phyloP scores from a whole-genome alignment of 2,113 vertebrate genomes.

The Eleginops maclovinus region DNA sequence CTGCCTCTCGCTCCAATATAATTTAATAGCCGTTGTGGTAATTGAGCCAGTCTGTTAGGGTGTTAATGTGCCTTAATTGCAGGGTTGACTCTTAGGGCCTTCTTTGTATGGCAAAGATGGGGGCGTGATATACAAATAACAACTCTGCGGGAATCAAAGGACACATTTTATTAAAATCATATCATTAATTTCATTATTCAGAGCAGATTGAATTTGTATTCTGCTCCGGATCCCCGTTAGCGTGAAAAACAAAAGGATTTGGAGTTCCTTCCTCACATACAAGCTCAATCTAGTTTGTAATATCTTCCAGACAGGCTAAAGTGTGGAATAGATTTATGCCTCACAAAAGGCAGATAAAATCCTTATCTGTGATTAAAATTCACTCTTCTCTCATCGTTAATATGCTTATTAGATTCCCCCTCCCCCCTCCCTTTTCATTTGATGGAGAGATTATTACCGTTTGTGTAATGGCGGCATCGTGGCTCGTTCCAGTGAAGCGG shows the following conservation, averaged over 20 bases:
- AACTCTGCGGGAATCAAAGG: constrained; percentile 22
- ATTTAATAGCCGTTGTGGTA: constrained; percentile 73
- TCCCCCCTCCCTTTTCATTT: constrained; percentile 26
- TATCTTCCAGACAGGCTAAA: constrained; percentile 51
- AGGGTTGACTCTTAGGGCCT: constrained; percentile 58
- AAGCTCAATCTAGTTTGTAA: constrained; percentile 36
- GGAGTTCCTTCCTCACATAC: constrained; percentile 9
- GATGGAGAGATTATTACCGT: constrained; percentile 54
- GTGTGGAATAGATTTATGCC: constrained; percentile 55
- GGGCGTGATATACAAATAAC: constrained; percentile 1
- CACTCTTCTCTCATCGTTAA: constrained; percentile 62
- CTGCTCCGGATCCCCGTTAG: constrained; percentile 34
- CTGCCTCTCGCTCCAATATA: constrained; percentile 59
- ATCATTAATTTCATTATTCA: constrained; percentile 62
- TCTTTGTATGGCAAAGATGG: neutral
- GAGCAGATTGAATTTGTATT: constrained; percentile 57
- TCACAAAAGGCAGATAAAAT: constrained; percentile 68
- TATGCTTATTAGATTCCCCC: constrained; percentile 58
- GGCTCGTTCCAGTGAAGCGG: constrained; percentile 12
- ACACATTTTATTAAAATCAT: constrained; percentile 55
- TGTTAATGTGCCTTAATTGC: constrained; percentile 79
- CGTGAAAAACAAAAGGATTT: constrained; percentile 62
- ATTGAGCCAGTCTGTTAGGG: constrained; percentile 73
- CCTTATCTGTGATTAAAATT: constrained; percentile 75
- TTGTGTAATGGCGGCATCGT: constrained; percentile 27